Conservation (phyloP, 2,797 vertebrate genomes). For the Dipus sagitta region DNA sequence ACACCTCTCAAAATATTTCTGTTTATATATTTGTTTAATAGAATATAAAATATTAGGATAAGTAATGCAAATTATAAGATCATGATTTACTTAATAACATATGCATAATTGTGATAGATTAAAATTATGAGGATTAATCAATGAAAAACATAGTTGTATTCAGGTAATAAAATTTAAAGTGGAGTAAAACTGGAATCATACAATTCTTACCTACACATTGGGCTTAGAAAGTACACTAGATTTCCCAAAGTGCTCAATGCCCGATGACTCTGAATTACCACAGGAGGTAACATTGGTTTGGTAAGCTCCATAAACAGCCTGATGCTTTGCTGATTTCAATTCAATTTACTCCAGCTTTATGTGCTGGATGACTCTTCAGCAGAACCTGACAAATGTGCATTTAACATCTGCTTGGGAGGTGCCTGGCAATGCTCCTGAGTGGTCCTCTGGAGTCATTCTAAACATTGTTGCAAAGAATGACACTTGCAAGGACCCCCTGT, state of each 20-base stretch:
- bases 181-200: background rate
- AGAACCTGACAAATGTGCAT: slow-evolving; percentile 70
- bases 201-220: background rate
- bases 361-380: background rate
- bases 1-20: slow-evolving; percentile 72
- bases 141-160: background rate
- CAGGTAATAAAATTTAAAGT: background rate
- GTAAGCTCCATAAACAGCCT: slow-evolving; percentile 5
- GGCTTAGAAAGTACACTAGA: background rate
- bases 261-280: background rate
- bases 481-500: background rate
- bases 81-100: slow-evolving; percentile 61
- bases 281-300: background rate
- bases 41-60: slow-evolving; percentile 75
- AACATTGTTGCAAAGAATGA: slow-evolving; percentile 64
- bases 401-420: slow-evolving; percentile 72
- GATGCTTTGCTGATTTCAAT: slow-evolving; percentile 61
- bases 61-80: slow-evolving; percentile 69
- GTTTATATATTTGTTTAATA: slow-evolving; percentile 74
- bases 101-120: slow-evolving; percentile 71
- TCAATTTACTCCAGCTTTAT: slow-evolving; percentile 51
- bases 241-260: background rate
- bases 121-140: slow-evolving; percentile 62
- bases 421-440: slow-evolving; percentile 14
- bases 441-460: slow-evolving; percentile 76